Percentiles rank a stretch among this genome's conserved stretches.
phyloP scores from a whole-genome alignment of 2,888 invertebrate species.

The Gasteruption jaculator region DNA sequence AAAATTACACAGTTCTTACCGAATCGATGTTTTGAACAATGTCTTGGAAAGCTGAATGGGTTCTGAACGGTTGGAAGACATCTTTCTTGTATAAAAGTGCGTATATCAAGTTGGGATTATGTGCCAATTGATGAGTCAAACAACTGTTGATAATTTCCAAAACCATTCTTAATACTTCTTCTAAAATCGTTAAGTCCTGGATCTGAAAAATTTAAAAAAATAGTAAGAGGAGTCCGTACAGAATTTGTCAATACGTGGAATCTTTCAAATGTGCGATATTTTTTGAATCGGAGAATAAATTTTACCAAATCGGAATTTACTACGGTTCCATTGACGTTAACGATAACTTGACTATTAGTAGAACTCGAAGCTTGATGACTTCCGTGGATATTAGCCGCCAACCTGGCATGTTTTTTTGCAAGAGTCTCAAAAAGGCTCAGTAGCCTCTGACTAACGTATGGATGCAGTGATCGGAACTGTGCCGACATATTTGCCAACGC shows the following conservation, averaged over 20 bases:
- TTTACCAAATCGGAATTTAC: constrained; percentile 40
- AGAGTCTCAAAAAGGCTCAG: constrained; percentile 88
- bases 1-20: constrained; percentile 54
- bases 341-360: constrained; percentile 25
- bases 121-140: constrained; percentile 78
- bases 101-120: constrained; percentile 91
- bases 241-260: neutral
- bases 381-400: constrained; percentile 53
- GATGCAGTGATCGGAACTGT: constrained; percentile 86
- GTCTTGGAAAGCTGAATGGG: constrained; percentile 86
- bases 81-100: constrained; percentile 90
- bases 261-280: constrained; percentile 2
- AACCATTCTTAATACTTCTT: constrained; percentile 95
- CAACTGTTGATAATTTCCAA: constrained; percentile 96
- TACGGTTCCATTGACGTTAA: constrained; percentile 33
- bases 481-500: constrained; percentile 98
- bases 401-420: constrained; percentile 75
- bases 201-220: constrained; percentile 58
- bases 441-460: constrained; percentile 92
- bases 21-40: constrained; percentile 93
- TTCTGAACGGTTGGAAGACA: constrained; percentile 81
- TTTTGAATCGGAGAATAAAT: neutral
- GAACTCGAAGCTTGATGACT: constrained; percentile 28
- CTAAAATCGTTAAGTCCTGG: constrained; percentile 86
- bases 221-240: neutral